These are phyloP conservation scores for Orussus abietinus DNA, from an alignment of 1,140 invertebrate species.

Conservation along the genomic window DNA sequence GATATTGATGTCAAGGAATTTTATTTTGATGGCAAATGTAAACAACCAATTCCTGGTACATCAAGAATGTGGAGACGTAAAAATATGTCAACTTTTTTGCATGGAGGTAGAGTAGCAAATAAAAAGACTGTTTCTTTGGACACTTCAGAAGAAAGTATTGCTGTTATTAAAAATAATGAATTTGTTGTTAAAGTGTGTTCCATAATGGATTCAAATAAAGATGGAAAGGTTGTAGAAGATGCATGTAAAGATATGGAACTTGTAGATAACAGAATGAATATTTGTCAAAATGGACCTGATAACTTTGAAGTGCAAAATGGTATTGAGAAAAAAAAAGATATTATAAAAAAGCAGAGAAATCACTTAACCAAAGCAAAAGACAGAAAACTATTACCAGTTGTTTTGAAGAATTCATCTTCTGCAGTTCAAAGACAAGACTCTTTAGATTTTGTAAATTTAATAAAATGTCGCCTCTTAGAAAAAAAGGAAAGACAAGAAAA, in stretches of 20 bases:
- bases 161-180: background rate
- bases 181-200: conserved; percentile 5
- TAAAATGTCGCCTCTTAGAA: conserved; percentile 36
- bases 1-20: conserved; percentile 36
- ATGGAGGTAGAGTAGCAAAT: conserved; percentile 41
- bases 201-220: conserved; percentile 34
- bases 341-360: conserved; percentile 7
- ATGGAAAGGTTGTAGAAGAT: conserved; percentile 16
- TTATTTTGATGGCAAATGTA: conserved; percentile 39
- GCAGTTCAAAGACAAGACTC: conserved; percentile 5
- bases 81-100: conserved; percentile 34
- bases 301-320: background rate
- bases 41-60: conserved; percentile 33
- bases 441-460: conserved; percentile 38
- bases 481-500: conserved; percentile 21
- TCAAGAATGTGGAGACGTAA: conserved; percentile 48
- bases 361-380: conserved; percentile 3
- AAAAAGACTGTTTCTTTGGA: conserved; percentile 35
- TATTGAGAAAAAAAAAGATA: conserved; percentile 4
- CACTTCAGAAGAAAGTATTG: conserved; percentile 5
- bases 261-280: conserved; percentile 6
- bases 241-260: conserved; percentile 4
- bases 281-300: conserved; percentile 4
- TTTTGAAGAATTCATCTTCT: background rate
- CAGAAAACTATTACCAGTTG: background rate